These are phyloP conservation scores for Adrianichthys oophorus DNA, from an alignment of 2,797 vertebrate species.

Conservation along the genomic window DNA sequence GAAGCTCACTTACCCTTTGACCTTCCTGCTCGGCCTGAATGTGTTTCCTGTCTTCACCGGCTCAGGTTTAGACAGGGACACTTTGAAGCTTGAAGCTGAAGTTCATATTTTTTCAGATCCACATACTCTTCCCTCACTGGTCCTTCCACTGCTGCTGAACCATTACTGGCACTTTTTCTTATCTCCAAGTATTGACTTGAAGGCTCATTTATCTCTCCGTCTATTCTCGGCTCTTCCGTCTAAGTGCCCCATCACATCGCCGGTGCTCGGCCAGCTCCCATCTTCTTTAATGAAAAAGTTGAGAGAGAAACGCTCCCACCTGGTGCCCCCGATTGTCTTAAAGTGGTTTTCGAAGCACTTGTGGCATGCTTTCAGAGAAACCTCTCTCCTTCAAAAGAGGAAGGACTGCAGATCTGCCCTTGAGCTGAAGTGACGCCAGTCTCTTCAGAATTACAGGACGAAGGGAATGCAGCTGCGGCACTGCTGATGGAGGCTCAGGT, in stretches of 20 bases:
- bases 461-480: not conserved
- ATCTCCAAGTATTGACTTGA: not conserved
- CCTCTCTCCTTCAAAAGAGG: conserved; percentile 3
- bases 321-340: conserved; percentile 10
- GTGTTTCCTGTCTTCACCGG: too few relatives aligned
- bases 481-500: not conserved
- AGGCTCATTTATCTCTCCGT: conserved; percentile 32
- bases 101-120: too few relatives aligned
- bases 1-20: too few relatives aligned
- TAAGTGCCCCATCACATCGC: conserved; percentile 28
- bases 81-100: too few relatives aligned
- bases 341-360: conserved; percentile 41
- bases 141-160: not conserved
- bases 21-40: too few relatives aligned
- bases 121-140: not conserved
- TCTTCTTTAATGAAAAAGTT: conserved; percentile 43
- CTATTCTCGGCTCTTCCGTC: conserved; percentile 14
- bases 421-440: not conserved
- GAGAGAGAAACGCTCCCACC: conserved; percentile 20
- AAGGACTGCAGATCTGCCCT: not conserved
- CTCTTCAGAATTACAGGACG: conserved; percentile 1
- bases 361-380: conserved; percentile 23
- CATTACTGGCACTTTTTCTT: conserved; percentile 6
- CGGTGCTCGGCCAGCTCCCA: conserved; percentile 28
- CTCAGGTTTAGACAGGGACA: too few relatives aligned